Evolutionary conservation across 1,140 invertebrate genomes (phyloP).

Genomic region (Macrosteles quadrilineatus): DNA sequence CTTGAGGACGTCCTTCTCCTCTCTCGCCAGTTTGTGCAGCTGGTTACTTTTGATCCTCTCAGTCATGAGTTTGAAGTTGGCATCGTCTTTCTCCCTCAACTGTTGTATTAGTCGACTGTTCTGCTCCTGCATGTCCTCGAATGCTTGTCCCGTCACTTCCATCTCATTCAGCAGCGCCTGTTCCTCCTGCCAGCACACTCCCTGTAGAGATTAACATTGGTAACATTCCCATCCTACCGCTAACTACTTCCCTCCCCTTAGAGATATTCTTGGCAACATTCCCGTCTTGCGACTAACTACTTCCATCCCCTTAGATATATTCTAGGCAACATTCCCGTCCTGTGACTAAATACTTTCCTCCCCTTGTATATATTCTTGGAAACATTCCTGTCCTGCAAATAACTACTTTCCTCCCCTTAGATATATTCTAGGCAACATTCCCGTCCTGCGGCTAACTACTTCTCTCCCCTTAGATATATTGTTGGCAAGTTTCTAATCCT

Average conservation of each 20-base stretch:
- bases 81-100: conserved; percentile 96
- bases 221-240: background rate
- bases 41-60: conserved; percentile 97
- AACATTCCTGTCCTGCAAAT: too few species aligned
- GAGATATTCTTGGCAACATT: background rate
- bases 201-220: conserved; percentile 21
- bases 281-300: background rate
- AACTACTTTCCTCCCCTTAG: background rate
- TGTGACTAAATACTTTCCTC: too few species aligned
- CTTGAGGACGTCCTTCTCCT: conserved; percentile 89
- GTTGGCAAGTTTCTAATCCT: too few species aligned
- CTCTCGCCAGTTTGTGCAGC: conserved; percentile 88
- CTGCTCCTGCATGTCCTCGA: conserved; percentile 99
- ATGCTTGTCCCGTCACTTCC: conserved; percentile 98
- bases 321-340: background rate
- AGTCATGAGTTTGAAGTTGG: conserved; percentile 99
- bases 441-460: background rate
- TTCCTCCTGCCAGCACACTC: conserved; percentile 73
- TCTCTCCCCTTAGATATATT: too few species aligned
- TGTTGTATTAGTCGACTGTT: conserved; percentile 96
- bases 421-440: background rate
- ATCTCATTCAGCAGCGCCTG: conserved; percentile 97
- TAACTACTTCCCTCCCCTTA: background rate
- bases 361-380: too few species aligned
- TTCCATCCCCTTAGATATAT: background rate